phyloP scores from a whole-genome alignment of 2,113 vertebrate genomes.

The Mixornis gularis region DNA sequence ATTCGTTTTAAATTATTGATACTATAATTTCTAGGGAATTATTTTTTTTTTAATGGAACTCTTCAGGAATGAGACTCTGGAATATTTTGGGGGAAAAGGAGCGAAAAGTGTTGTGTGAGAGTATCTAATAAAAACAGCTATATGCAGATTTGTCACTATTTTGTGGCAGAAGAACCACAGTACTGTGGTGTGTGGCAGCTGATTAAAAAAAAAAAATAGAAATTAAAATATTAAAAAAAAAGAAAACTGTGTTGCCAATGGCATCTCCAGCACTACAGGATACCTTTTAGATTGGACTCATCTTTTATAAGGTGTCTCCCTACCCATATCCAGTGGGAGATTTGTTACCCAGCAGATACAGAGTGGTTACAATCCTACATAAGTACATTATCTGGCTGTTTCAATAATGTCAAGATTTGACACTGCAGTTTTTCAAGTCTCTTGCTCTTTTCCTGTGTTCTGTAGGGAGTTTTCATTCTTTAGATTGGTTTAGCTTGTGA shows the following conservation, averaged over 20 bases:
- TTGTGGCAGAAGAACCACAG: not conserved
- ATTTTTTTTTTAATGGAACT: not conserved
- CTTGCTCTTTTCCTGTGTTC: not conserved
- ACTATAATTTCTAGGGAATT: not conserved
- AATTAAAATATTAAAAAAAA: not conserved
- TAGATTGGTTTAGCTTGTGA: not conserved
- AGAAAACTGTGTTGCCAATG: not conserved
- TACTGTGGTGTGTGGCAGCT: rapidly evolving
- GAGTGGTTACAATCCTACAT: not conserved
- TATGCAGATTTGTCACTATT: not conserved
- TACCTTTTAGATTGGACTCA: not conserved
- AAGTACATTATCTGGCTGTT: not conserved
- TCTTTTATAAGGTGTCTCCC: not conserved
- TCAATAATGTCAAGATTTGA: not conserved
- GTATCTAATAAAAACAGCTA: not conserved
- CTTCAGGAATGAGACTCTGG: not conserved
- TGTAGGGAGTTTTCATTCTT: slow-evolving; percentile 17
- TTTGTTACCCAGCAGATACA: not conserved
- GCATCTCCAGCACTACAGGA: not conserved
- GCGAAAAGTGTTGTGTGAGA: not conserved
- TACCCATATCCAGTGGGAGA: not conserved
- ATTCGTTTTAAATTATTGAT: not conserved
- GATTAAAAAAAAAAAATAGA: not conserved
- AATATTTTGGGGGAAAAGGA: not conserved
- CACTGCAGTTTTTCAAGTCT: not conserved